phyloP scores from a whole-genome alignment of 2,797 vertebrate species.

The Furcifer pardalis region DNA sequence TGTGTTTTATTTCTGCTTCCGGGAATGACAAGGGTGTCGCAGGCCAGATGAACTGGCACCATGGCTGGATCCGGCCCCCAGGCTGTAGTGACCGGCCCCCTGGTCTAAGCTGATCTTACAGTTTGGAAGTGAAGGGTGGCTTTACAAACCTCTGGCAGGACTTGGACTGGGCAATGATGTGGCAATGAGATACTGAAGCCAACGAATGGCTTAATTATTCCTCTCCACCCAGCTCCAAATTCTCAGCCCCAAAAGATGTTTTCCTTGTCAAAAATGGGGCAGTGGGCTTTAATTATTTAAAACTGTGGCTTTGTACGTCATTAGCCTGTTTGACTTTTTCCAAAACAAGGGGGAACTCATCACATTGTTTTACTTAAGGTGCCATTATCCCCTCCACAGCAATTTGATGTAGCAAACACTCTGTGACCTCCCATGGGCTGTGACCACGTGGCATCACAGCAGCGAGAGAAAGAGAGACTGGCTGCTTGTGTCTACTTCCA shows the following conservation, averaged over 20 bases:
- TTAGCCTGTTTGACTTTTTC: neutral
- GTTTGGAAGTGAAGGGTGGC: neutral
- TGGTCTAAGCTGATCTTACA: too few species aligned
- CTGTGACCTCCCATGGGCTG: neutral
- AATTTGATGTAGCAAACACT: neutral
- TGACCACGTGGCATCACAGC: neutral
- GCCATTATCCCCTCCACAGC: too few species aligned
- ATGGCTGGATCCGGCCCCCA: too few species aligned
- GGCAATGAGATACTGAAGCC: too few species aligned
- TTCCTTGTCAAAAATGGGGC: too few species aligned
- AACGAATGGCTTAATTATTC: neutral
- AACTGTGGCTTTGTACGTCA: neutral
- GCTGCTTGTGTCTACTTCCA: neutral
- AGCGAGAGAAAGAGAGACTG: neutral
- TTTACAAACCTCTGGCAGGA: neutral
- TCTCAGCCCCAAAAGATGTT: neutral
- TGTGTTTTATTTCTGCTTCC: too few species aligned
- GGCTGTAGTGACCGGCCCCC: too few species aligned
- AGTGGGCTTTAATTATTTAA: neutral
- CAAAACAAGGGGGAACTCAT: neutral
- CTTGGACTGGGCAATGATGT: neutral
- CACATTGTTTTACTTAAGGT: neutral
- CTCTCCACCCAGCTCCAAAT: neutral
- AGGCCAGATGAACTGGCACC: too few species aligned
- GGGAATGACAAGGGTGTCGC: too few species aligned